Evolutionary conservation across 2,113 vertebrate species (phyloP), one percentile per base, ranked within the genome.

Genomic region (Regulus satrapa): DNA sequence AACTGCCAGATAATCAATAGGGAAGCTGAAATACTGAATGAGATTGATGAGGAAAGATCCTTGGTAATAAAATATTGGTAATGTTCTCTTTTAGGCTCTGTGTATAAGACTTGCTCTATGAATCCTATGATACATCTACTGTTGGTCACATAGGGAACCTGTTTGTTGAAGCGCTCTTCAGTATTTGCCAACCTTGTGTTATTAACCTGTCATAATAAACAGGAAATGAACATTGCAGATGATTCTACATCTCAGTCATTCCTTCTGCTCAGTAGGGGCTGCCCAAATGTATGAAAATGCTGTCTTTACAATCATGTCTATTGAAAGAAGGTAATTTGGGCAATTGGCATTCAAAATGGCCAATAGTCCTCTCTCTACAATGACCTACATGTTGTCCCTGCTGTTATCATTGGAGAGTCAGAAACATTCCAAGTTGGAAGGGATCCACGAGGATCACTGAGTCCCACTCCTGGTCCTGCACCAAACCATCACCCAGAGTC

Each of bases 1-100:
- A 98, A 95, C 89, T 95, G 91, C 95, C 96, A 93, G 94, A 97
- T 97, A 96, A 97, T 97, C 97, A 94, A 96, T 97, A 94, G 85
- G 72, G 64, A 93, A 94, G 78, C 89, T 96, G 95, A 89, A 97
- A 97, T 97, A 96, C 93, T 93, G 83, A 96, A 92, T 62, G 89
- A 97, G 91, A 97, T 96, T 92, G 92, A 97, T 96, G 83, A 92
- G 86, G 56, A 93, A 89, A 86, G 56, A 91, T 90, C 54, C 67
- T 69, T 78, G 15, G 71, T 91, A 94, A 92, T 84, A 94, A 94
- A 89, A 94, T 92, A 85, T 66, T 90, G 48, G 79, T 84, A 89
- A 82, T 55, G 1, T 34, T 95, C 40, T 82, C 41, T 61, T 96
- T 90, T 85, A 97, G 88, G 74, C 18, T 14, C 68, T 96, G 88